Conservation (phyloP, 1,140 invertebrate species). For the Caenorhabditis inopinata region DNA sequence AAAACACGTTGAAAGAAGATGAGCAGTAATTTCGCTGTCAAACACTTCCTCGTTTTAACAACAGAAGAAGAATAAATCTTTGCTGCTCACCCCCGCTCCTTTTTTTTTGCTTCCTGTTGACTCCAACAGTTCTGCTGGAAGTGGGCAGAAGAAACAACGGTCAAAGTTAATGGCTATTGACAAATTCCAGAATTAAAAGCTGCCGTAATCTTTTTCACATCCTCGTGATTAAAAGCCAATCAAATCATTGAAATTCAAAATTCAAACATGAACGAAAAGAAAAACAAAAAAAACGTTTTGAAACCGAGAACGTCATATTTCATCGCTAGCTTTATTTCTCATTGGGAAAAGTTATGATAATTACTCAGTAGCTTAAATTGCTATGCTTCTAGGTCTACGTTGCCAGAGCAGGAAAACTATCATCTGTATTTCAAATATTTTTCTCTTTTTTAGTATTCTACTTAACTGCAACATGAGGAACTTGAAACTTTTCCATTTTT, state of each 20-base stretch:
- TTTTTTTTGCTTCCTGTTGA: too few relatives aligned
- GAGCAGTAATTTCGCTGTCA: not conserved
- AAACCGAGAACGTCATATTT: too few relatives aligned
- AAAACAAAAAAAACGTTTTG: not conserved
- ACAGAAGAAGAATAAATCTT: not conserved
- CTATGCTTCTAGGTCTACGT: too few relatives aligned
- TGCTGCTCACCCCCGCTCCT: too few relatives aligned
- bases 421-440: too few relatives aligned
- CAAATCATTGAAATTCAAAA: not conserved
- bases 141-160: too few relatives aligned
- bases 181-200: not conserved
- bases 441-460: too few relatives aligned
- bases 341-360: too few relatives aligned
- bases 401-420: too few relatives aligned
- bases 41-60: not conserved
- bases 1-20: conserved; percentile 1
- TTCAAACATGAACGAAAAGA: not conserved
- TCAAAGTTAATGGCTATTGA: not conserved
- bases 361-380: too few relatives aligned
- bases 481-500: not conserved
- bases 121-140: too few relatives aligned
- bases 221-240: not conserved
- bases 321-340: too few relatives aligned
- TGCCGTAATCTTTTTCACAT: not conserved
- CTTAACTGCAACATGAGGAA: not conserved